Conservation (phyloP, 2,113 vertebrate genomes). For the Myocastor coypus region DNA sequence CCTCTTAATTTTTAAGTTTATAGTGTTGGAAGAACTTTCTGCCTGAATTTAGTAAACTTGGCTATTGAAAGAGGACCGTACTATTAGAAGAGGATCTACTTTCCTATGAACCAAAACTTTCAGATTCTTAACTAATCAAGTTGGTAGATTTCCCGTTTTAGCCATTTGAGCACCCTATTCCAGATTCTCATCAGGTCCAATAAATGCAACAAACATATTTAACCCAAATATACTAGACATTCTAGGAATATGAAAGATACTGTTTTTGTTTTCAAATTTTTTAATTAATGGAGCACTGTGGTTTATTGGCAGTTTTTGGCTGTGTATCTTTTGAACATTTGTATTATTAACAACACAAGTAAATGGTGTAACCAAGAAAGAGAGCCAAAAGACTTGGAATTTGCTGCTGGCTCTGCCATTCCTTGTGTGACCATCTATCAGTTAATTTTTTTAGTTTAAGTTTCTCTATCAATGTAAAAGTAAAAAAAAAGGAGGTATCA, state of each 20-base stretch:
- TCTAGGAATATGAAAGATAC: neutral
- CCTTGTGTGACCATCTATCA: neutral
- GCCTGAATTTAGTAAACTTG: neutral
- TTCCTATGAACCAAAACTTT: constrained; percentile 26
- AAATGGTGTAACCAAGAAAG: neutral
- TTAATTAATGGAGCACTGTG: neutral
- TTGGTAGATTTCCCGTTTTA: neutral
- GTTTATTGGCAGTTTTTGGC: constrained; percentile 10
- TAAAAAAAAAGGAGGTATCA: neutral
- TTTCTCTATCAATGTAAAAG: neutral
- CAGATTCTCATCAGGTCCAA: neutral
- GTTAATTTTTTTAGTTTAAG: constrained; percentile 15
- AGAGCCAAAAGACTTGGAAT: neutral
- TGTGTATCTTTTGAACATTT: neutral
- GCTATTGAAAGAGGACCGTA: neutral
- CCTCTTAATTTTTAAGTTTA: constrained; percentile 9
- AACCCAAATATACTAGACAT: neutral
- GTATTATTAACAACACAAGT: neutral
- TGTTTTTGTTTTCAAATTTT: neutral
- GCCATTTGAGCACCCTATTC: neutral
- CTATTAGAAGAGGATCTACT: neutral
- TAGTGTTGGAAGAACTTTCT: constrained; percentile 15
- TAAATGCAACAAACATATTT: neutral
- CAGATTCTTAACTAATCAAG: neutral
- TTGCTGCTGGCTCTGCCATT: neutral